These are phyloP conservation scores for Leucophora obtusa DNA, from an alignment of 2,888 invertebrate genomes.

Conservation along the genomic window DNA sequence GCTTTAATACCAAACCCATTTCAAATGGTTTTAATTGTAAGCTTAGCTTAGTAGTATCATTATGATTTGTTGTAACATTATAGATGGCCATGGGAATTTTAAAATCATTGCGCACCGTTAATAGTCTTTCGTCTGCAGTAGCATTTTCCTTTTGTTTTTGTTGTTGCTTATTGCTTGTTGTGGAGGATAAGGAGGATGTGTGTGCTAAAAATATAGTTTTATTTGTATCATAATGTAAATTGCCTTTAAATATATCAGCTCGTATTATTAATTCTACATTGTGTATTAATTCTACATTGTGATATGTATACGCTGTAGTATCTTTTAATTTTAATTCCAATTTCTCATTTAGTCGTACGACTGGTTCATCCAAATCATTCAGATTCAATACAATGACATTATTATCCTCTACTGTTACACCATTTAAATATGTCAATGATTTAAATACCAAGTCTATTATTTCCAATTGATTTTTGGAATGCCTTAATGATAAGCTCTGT, in stretches of 20 bases:
- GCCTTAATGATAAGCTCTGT: constrained; percentile 42
- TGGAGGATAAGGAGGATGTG: constrained; percentile 30
- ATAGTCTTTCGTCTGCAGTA: constrained; percentile 71
- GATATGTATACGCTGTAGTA: constrained; percentile 60
- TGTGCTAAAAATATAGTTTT: constrained; percentile 72
- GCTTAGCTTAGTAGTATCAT: constrained; percentile 61
- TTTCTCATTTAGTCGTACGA: constrained; percentile 50
- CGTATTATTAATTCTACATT: constrained; percentile 69
- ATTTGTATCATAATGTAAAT: constrained; percentile 72
- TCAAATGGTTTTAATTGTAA: constrained; percentile 49
- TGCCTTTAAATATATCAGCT: constrained; percentile 76
- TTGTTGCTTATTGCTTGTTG: constrained; percentile 18
- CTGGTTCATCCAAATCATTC: constrained; percentile 68
- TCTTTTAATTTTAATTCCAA: constrained; percentile 42
- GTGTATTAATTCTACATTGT: constrained; percentile 66
- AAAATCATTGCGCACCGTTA: constrained; percentile 86
- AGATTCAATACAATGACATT: constrained; percentile 72
- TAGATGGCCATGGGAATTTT: constrained; percentile 85
- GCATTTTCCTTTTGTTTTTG: constrained; percentile 1
- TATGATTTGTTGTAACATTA: constrained; percentile 82
- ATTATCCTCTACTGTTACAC: constrained; percentile 6
- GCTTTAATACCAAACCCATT: constrained; percentile 68
- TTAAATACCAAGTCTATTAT: constrained; percentile 35
- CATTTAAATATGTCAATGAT: constrained; percentile 35
- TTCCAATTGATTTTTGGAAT: constrained; percentile 57